A percentile compares a stretch with the other conserved stretches of the same genome.
phyloP scores from a whole-genome alignment of 2,797 vertebrate species.

The Myoxocephalus aenaeus region DNA sequence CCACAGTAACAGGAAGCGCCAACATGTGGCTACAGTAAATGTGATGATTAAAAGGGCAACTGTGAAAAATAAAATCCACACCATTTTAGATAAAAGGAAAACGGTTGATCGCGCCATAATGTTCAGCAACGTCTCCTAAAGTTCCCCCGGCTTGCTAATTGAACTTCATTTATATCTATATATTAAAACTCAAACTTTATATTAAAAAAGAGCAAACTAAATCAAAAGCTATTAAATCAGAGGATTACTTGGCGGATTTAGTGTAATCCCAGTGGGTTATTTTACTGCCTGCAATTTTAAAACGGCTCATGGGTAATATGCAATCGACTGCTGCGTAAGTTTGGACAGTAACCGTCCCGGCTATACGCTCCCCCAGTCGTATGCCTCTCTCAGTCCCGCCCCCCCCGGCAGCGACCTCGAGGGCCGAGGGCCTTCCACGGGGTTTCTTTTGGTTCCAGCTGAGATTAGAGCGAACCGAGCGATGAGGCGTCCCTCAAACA shows the following conservation, averaged over 20 bases:
- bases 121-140: constrained; percentile 23
- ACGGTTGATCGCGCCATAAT: constrained; percentile 10
- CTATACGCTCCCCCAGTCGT: constrained; percentile 32
- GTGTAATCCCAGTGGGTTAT: constrained; percentile 63
- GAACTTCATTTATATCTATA: constrained; percentile 52
- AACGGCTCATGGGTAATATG: constrained; percentile 71
- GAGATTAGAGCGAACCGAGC: constrained; percentile 80
- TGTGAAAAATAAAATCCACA: constrained; percentile 6
- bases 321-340: constrained; percentile 69
- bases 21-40: constrained; percentile 10
- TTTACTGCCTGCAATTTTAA: constrained; percentile 70
- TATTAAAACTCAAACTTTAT: constrained; percentile 62
- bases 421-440: constrained; percentile 60
- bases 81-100: background rate
- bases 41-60: constrained; percentile 15
- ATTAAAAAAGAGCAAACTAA: constrained; percentile 68
- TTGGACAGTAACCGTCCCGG: constrained; percentile 55
- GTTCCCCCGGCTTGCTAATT: constrained; percentile 48
- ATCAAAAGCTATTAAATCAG: constrained; percentile 74
- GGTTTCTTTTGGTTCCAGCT: constrained; percentile 69
- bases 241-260: constrained; percentile 72
- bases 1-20: constrained; percentile 26
- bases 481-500: constrained; percentile 78
- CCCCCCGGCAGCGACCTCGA: constrained; percentile 50
- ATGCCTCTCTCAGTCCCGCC: constrained; percentile 37